A percentile compares a stretch with the other conserved stretches of the same genome.
Evolutionary conservation across 2,888 invertebrate species (phyloP).

Genomic region (Halocaridina rubra): DNA sequence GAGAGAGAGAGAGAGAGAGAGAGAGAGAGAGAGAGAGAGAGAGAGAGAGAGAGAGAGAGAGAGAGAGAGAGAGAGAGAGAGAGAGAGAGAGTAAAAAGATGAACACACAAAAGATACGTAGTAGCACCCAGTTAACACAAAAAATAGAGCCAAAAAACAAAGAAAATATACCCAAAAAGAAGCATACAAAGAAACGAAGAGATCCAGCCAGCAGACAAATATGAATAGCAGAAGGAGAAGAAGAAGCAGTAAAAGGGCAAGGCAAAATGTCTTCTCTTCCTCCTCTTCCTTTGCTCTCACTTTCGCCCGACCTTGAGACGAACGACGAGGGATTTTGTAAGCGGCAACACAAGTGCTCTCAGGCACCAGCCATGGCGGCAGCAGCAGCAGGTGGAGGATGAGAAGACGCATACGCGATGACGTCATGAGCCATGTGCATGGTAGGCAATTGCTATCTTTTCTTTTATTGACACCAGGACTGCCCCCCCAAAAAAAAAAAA

Average conservation of each 20-base stretch:
- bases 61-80: conserved; percentile 30
- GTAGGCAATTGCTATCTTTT: neutral
- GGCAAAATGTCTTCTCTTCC: neutral
- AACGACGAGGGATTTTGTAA: neutral
- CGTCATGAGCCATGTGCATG: neutral
- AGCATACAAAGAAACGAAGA: neutral
- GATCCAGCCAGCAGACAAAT: too few relatives aligned
- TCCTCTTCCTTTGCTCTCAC: neutral
- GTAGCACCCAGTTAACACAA: neutral
- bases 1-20: neutral
- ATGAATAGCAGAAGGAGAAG: neutral
- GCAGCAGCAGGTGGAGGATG: neutral
- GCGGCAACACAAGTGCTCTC: neutral
- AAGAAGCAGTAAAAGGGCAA: neutral
- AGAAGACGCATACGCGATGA: neutral
- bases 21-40: neutral
- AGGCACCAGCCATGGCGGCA: too few relatives aligned
- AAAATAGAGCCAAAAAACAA: too few relatives aligned
- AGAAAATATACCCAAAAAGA: neutral
- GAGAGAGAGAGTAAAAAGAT: neutral
- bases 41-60: conserved; percentile 26
- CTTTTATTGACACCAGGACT: too few relatives aligned
- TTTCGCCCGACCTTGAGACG: neutral
- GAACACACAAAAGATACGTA: neutral
- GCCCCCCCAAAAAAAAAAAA: too few relatives aligned